Percentiles rank a stretch among this genome's conserved stretches.
phyloP scores from a whole-genome alignment of 2,888 invertebrate genomes.

The Hirtodrosophila cameraria region DNA sequence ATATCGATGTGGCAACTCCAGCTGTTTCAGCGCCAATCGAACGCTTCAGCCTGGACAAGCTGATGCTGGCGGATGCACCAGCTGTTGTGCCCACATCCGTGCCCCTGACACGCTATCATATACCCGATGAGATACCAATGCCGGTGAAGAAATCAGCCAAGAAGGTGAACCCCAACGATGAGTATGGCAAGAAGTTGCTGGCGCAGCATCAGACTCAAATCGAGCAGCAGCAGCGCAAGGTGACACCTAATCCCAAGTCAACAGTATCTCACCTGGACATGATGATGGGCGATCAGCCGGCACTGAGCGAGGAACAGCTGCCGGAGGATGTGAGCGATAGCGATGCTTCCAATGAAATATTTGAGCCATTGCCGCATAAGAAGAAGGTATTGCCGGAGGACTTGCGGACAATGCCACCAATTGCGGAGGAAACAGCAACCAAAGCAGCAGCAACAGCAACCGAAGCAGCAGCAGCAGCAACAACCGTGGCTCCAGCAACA shows the following conservation, averaged over 20 bases:
- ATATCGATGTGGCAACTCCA: conserved; percentile 59
- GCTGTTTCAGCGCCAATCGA: conserved; percentile 18
- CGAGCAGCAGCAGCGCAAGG: conserved; percentile 19
- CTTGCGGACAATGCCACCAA: conserved; percentile 69
- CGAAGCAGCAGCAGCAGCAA: conserved; percentile 12
- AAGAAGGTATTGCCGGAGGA: conserved; percentile 82
- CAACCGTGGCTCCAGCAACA: conserved; percentile 28
- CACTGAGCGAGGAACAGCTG: conserved; percentile 58
- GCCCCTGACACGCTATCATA: conserved; percentile 49
- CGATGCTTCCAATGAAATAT: conserved; percentile 81
- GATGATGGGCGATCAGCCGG: conserved; percentile 84
- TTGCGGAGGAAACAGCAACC: conserved; percentile 7
- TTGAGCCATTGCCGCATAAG: conserved; percentile 81
- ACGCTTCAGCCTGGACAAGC: conserved; percentile 80
- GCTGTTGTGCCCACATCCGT: no score
- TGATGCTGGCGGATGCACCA: conserved; percentile 82
- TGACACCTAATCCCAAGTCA: conserved; percentile 6
- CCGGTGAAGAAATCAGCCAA: conserved; percentile 81
- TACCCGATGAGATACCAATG: conserved; percentile 80
- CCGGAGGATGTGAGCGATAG: conserved; percentile 62
- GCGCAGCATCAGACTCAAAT: conserved; percentile 31
- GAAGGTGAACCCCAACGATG: conserved; percentile 65
- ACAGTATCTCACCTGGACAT: conserved; percentile 63
- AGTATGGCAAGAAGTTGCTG: conserved; percentile 45
- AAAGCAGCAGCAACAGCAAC: conserved; percentile 9